Evolutionary conservation across 1,140 invertebrate species (phyloP), one percentile per base, ranked within the genome.

Genomic region (Penaeus vannamei): DNA sequence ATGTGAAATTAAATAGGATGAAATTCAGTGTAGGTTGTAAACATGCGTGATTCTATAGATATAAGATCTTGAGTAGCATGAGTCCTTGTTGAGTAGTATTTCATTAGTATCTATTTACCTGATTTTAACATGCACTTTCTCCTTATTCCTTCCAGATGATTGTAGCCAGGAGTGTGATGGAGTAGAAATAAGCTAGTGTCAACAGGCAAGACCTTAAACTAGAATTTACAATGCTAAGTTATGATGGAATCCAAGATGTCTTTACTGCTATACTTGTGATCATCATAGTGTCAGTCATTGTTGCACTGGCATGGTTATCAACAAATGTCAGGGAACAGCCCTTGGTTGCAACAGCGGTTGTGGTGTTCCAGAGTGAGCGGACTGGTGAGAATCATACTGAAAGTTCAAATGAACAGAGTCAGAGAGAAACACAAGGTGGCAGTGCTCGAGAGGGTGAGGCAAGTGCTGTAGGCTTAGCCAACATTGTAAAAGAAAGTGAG

Each of bases 301-400:
- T 89, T 60, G 87, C 81, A n/a, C 46, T 69, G 32, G 87, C 87
- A 69, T 89, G 87, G 87, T 53, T 89, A 32, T 89, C 87, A n/a
- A 89, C 87, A 69, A 84, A 80, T 29, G 87, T 89, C 59, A 84
- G 87, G 66, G 87, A 89, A 64, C 87, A 88, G 22, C 87, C 87
- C 0, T 62, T 89, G 26, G 72, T 89, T 42, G 85, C 85, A 26
- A 87, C 85, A 59, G 87, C 87, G 14, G 81, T 89, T 42, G 87
- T 89, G 20, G 87, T 89, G 22, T 79, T 89, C 53, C 87, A 89
- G 32, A 89, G 87, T 64, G 66, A 59, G 22, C 36, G 64, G 8
- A 66, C 19, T 23, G 82, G 26, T 59, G 87, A 89, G 32, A 66
- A 80, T 17, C 69, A 60, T 26, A 64, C 42, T 23, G 26, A 59